phyloP scores from a whole-genome alignment of 2,888 invertebrate genomes.

The Diadromus collaris region DNA sequence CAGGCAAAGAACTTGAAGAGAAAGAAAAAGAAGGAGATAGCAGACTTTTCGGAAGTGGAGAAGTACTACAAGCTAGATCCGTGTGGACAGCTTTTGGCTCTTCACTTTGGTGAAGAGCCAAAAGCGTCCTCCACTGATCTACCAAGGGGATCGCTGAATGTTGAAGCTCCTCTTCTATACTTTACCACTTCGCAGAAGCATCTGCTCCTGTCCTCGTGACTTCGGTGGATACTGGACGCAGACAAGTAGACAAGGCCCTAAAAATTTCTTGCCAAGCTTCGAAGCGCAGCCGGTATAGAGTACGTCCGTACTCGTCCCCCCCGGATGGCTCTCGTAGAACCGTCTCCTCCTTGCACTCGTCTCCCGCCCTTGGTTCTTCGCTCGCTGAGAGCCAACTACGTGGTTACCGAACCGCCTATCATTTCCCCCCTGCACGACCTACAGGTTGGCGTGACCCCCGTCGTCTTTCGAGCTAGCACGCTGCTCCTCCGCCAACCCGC shows the following conservation, averaged over 20 bases:
- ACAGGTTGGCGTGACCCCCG: conserved; percentile 73
- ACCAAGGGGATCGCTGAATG: conserved; percentile 18
- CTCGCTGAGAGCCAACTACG: conserved; percentile 46
- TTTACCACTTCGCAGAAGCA: conserved; percentile 39
- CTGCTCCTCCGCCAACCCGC: neutral
- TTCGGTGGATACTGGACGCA: conserved; percentile 31
- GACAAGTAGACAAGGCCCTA: conserved; percentile 21
- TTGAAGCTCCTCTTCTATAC: conserved; percentile 24
- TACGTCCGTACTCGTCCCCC: conserved; percentile 12
- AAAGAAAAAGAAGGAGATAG: neutral
- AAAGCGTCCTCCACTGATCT: conserved; percentile 33
- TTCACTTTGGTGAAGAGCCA: conserved; percentile 52
- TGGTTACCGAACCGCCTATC: conserved; percentile 67
- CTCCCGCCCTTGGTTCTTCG: conserved; percentile 4
- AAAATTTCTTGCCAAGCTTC: conserved; percentile 29
- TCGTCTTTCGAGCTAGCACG: conserved; percentile 59
- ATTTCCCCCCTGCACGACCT: conserved; percentile 61
- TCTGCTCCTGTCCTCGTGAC: conserved; percentile 37
- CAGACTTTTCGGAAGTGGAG: conserved; percentile 12
- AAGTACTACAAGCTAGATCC: conserved; percentile 14
- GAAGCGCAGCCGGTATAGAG: conserved; percentile 3
- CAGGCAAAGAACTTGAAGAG: neutral
- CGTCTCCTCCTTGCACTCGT: conserved; percentile 5
- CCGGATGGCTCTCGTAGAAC: neutral
- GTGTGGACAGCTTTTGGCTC: too few species aligned